Evolutionary conservation across 2,888 invertebrate genomes (phyloP), one percentile per base, ranked within the genome.

Genomic region (Thymelicus acteon): DNA sequence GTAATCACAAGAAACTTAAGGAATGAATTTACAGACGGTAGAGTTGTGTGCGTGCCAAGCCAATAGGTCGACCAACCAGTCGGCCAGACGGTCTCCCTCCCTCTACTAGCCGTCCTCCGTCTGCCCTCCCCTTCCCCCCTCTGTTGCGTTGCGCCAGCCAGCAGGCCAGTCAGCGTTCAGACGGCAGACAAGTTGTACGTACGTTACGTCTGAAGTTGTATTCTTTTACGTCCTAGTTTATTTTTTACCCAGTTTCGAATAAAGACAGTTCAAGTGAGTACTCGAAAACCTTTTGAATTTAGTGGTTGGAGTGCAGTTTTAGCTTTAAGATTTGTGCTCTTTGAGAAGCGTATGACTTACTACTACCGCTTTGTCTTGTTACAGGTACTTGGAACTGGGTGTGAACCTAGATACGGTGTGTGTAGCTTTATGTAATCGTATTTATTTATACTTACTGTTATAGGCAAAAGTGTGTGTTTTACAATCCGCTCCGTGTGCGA

Each of bases 61-160:
- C 88, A 92, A 89, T 91, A 89, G 90, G 92, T 92, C 92, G 93
- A 86, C 92, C 92, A 92, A 92, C 92, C 91, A 92, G 92, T 91
- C 90, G 86, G 82, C 85, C 88, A 92, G 92, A 89, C 90, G 86
- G 87, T 87, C 91, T 89, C 90, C 92, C 92, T 89, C 90, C 89
- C 90, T 85, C 87, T 85, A 44, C 47, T 47, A 61, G 54, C 85
- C 84, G 85, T 88, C 90, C 88, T 87, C 88, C 85, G 87, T 88
- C 89, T 87, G 84, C 84, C 85, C 84, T 82, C 87, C 85, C 86
- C 80, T 79, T 75, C 74, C 74, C 78, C 79, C 79, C 79, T 39
- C 52, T 24, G 57, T 64, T 54, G 47, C 57, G 75, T 77, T 76
- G 88, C 89, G 88, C 88, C 88, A 88, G 84, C 83, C 88, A 92